Conservation (phyloP, 2,888 invertebrate genomes). For the Lottia scabra region DNA sequence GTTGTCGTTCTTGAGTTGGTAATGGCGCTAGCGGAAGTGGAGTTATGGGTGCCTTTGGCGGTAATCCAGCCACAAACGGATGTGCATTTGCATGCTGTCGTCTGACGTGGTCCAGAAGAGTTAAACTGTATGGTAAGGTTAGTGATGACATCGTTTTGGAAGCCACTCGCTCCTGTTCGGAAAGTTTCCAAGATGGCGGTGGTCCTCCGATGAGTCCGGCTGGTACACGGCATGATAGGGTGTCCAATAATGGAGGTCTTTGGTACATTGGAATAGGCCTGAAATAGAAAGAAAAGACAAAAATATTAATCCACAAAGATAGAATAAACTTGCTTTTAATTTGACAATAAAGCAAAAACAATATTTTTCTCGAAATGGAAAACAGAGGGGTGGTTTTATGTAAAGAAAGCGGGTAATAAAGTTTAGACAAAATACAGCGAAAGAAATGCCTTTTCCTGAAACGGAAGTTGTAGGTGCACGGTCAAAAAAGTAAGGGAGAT, state of each 20-base stretch:
- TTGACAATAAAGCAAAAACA: too few species aligned
- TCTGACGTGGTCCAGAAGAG: slow-evolving; percentile 15
- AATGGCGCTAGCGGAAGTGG: slow-evolving; percentile 3
- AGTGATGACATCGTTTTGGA: slow-evolving; percentile 9
- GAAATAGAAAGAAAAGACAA: slow-evolving; percentile 25
- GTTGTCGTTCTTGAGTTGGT: slow-evolving; percentile 8
- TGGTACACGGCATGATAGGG: slow-evolving; percentile 9
- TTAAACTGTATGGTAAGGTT: slow-evolving; percentile 15
- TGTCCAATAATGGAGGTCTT: slow-evolving; percentile 26
- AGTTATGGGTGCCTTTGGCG: slow-evolving; percentile 7
- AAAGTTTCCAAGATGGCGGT: slow-evolving; percentile 7
- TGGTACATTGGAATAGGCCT: slow-evolving; percentile 53
- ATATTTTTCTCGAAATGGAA: too few species aligned
- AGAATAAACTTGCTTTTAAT: not conserved
- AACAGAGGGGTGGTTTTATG: too few species aligned
- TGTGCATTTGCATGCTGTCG: slow-evolving; percentile 13
- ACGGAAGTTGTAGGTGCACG: too few species aligned
- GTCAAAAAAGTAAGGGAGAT: too few species aligned
- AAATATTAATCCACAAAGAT: not conserved
- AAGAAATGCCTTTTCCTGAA: too few species aligned
- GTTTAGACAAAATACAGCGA: too few species aligned
- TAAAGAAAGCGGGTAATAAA: too few species aligned
- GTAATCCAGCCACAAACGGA: slow-evolving; percentile 8
- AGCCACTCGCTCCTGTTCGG: not conserved
- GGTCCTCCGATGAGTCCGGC: not conserved